phyloP scores from a whole-genome alignment of 1,140 invertebrate species.

The Gryllus bimaculatus region DNA sequence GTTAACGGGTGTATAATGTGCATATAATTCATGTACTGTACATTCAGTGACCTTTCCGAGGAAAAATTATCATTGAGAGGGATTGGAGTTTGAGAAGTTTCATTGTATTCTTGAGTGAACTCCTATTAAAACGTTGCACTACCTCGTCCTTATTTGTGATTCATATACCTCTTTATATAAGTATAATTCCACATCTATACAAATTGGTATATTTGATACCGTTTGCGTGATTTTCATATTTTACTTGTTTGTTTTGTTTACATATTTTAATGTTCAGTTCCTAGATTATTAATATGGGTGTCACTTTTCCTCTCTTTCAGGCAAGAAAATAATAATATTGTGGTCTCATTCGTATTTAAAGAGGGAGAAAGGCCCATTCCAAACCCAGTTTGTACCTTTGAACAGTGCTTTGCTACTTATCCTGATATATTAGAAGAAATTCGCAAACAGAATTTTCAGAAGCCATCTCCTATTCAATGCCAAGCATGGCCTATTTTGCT shows the following conservation, averaged over 20 bases:
- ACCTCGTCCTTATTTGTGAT: too few species aligned
- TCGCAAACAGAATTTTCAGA: constrained; percentile 64
- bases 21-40: too few species aligned
- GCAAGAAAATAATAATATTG: constrained; percentile 55
- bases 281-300: neutral
- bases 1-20: too few species aligned
- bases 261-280: neutral
- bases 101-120: too few species aligned
- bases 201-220: too few species aligned
- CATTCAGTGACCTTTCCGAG: too few species aligned
- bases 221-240: too few species aligned
- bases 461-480: constrained; percentile 82
- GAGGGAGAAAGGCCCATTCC: constrained; percentile 47
- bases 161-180: too few species aligned
- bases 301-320: constrained; percentile 26
- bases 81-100: too few species aligned
- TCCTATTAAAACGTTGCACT: too few species aligned
- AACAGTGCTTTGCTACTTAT: constrained; percentile 59
- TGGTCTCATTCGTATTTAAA: constrained; percentile 42
- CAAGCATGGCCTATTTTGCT: constrained; percentile 85
- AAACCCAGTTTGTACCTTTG: constrained; percentile 75
- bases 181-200: too few species aligned
- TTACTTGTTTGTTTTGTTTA: neutral
- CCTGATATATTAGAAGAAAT: constrained; percentile 54
- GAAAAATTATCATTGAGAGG: too few species aligned